A percentile compares a stretch with the other conserved stretches of the same genome.
phyloP scores from a whole-genome alignment of 2,888 invertebrate species.

The Caenorhabditis macrosperma region DNA sequence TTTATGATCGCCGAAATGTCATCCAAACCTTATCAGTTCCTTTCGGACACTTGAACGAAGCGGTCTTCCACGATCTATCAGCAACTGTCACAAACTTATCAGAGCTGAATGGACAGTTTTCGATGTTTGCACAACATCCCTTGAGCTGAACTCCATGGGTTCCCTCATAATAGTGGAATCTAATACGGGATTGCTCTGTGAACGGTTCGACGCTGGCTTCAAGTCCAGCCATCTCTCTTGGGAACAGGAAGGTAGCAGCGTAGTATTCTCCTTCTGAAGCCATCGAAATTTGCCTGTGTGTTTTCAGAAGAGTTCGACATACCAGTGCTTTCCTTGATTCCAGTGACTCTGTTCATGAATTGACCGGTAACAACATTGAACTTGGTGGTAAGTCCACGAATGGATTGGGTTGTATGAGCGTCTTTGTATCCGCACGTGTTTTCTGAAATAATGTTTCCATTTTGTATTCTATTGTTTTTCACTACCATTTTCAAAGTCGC shows the following conservation, averaged over 20 bases:
- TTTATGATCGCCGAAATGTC: too few species aligned
- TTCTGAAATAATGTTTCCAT: conserved; percentile 62
- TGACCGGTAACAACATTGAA: conserved; percentile 79
- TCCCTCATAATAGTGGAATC: conserved; percentile 80
- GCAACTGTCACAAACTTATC: conserved; percentile 79
- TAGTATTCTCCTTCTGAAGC: conserved; percentile 77
- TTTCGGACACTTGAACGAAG: conserved; percentile 76
- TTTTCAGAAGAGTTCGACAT: background rate
- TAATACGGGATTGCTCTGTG: conserved; percentile 71
- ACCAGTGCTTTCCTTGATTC: conserved; percentile 76
- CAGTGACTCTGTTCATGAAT: conserved; percentile 80
- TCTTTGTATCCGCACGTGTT: conserved; percentile 76
- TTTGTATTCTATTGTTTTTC: too few species aligned
- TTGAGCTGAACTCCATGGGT: conserved; percentile 80
- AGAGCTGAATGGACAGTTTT: conserved; percentile 75
- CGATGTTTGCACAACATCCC: conserved; percentile 71
- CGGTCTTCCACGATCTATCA: conserved; percentile 79
- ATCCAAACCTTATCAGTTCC: conserved; percentile 76
- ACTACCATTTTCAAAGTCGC: conserved; percentile 76
- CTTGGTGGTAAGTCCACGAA: conserved; percentile 77
- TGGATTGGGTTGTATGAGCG: conserved; percentile 75
- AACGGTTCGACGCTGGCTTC: conserved; percentile 71
- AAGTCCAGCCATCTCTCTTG: conserved; percentile 78
- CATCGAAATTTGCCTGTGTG: background rate
- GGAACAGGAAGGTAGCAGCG: conserved; percentile 79